A percentile compares a stretch with the other conserved stretches of the same genome.
These are phyloP conservation scores for Forbesichthys agassizii DNA, from an alignment of 2,113 vertebrate genomes.

Conservation along the genomic window DNA sequence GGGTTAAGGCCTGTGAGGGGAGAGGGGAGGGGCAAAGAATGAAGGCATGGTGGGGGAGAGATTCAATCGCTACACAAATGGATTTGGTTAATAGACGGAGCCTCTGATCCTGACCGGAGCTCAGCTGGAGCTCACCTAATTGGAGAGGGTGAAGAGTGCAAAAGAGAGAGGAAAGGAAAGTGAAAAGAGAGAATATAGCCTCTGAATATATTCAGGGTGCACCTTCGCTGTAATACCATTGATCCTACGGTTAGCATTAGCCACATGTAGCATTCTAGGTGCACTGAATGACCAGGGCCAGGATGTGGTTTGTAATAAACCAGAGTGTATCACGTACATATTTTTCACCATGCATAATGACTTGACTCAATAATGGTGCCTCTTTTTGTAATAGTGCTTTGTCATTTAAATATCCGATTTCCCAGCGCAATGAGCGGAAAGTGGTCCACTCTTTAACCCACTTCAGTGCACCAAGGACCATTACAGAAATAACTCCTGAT, in stretches of 20 bases:
- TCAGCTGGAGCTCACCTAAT: constrained; percentile 79
- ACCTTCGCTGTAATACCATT: constrained; percentile 42
- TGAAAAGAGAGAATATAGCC: constrained; percentile 59
- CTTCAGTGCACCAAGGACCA: constrained; percentile 55
- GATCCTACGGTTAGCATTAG: constrained; percentile 36
- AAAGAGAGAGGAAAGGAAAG: constrained; percentile 54
- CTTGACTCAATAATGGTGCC: not conserved
- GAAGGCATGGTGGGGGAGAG: constrained; percentile 68
- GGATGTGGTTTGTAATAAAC: constrained; percentile 8
- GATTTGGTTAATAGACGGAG: constrained; percentile 78
- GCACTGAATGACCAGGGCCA: constrained; percentile 3
- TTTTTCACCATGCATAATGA: not conserved
- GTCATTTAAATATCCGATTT: constrained; percentile 57
- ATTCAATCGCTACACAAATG: constrained; percentile 80
- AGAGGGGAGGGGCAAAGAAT: constrained; percentile 23
- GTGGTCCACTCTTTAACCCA: constrained; percentile 32
- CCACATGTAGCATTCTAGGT: constrained; percentile 26
- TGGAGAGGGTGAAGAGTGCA: constrained; percentile 74
- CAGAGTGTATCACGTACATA: not conserved
- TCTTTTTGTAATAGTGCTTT: constrained; percentile 31
- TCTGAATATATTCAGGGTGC: constrained; percentile 43
- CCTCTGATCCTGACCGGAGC: constrained; percentile 77
- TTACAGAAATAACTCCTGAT: constrained; percentile 45
- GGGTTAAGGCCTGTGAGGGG: constrained; percentile 47
- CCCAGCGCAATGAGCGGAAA: constrained; percentile 30